A percentile compares a stretch with the other conserved stretches of the same genome.
Conservation (phyloP, 2,113 vertebrate genomes). For the Lanius collurio region DNA sequence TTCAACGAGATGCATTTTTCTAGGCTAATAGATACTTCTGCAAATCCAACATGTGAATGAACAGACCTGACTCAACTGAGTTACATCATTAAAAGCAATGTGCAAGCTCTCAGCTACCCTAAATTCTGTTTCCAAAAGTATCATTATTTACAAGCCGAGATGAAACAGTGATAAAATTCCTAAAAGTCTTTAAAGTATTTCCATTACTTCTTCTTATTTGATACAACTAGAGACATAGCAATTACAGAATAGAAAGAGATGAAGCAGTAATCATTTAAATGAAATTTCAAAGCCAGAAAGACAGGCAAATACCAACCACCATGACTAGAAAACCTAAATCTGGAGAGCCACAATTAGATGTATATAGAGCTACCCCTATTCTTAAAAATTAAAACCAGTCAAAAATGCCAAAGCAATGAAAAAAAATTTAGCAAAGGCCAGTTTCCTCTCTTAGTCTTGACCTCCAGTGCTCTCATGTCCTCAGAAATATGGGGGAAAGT, state of each 20-base stretch:
- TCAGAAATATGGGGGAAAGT: background rate
- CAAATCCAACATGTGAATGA: background rate
- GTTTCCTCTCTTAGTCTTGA: background rate
- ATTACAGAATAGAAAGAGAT: background rate
- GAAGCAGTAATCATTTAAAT: background rate
- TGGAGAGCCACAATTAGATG: background rate
- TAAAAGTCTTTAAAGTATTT: background rate
- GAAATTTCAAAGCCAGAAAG: slow-evolving; percentile 6
- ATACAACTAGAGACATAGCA: background rate
- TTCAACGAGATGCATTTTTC: background rate
- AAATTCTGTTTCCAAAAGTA: background rate
- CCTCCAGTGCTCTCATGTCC: background rate
- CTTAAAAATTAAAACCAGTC: background rate
- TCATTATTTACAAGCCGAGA: background rate
- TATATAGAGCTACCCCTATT: background rate
- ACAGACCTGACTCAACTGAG: background rate
- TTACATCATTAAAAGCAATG: background rate
- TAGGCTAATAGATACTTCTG: background rate
- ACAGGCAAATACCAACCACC: background rate
- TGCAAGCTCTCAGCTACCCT: background rate
- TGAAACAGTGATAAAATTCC: background rate
- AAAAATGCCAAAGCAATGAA: background rate
- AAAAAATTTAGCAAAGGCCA: background rate
- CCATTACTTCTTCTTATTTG: background rate
- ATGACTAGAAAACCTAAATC: background rate